A percentile compares a stretch with the other conserved stretches of the same genome.
Evolutionary conservation across 2,888 invertebrate species (phyloP).

Genomic region (Magallana nippona): DNA sequence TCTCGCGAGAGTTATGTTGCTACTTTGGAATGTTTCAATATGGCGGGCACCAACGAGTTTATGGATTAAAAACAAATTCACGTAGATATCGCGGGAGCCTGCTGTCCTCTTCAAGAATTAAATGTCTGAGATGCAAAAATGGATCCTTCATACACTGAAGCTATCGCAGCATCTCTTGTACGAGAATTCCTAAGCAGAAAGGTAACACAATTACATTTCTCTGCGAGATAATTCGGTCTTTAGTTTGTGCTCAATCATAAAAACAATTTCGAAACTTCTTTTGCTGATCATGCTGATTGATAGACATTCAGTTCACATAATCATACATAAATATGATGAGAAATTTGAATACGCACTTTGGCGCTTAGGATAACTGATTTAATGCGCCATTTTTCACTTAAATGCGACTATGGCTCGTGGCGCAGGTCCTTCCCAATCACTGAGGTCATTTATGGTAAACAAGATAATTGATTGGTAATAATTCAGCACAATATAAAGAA

Average conservation of each 20-base stretch:
- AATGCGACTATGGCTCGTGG: too few relatives aligned
- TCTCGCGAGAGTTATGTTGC: slow-evolving; percentile 12
- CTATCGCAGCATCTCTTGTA: slow-evolving; percentile 73
- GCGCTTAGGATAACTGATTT: too few relatives aligned
- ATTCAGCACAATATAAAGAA: too few relatives aligned
- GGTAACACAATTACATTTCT: slow-evolving; percentile 56
- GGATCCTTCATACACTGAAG: slow-evolving; percentile 62
- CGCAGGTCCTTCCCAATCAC: too few relatives aligned
- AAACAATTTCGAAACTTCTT: too few relatives aligned
- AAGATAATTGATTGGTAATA: too few relatives aligned
- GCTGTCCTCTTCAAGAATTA: neutral
- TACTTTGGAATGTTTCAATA: slow-evolving; percentile 52
- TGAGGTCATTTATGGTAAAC: too few relatives aligned
- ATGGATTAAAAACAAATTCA: neutral
- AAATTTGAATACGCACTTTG: too few relatives aligned
- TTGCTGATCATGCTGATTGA: too few relatives aligned
- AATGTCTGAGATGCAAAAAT: slow-evolving; percentile 41
- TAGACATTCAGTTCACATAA: too few relatives aligned
- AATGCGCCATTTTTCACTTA: too few relatives aligned
- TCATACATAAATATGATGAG: too few relatives aligned
- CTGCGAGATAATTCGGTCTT: neutral
- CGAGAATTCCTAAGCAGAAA: slow-evolving; percentile 76
- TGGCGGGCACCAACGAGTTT: slow-evolving; percentile 40
- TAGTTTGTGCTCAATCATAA: neutral
- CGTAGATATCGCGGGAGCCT: neutral